Evolutionary conservation across 2,797 vertebrate genomes (phyloP), one percentile per base, ranked within the genome.

Genomic region (Dipus sagitta): DNA sequence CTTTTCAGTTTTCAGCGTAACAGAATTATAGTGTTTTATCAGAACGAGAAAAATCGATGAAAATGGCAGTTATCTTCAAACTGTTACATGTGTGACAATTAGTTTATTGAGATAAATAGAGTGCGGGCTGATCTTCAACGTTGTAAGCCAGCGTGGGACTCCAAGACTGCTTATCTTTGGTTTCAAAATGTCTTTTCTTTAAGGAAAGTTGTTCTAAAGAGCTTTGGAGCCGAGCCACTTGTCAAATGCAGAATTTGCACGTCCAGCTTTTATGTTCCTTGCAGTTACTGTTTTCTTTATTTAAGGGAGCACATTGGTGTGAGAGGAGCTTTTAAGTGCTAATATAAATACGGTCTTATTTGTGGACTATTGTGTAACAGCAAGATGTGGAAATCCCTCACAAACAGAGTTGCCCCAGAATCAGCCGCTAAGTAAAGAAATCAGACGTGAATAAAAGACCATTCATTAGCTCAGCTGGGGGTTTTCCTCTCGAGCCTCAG

Each of bases 341-440:
- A 75, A 88, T 62, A 74, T 91, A 94, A 81, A 72, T 92, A 34
- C 32, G 76, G 26, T 80, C 90, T 94, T 90, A 88, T 88, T 93
- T 94, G 38, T 72, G 64, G 20, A 85, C 68, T 93, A 86, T 95
- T 95, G 60, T 77, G 23, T 74, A 95, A 65, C 30, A 85, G 72
- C 30, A 81, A 80, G 76, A 64, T 86, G 64, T 84, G 94, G 94
- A 95, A 95, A 88, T 92, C 80, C 93, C 91, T 58, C 52, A 72
- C 52, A 68, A 80, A 58, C 74, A 94, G 84, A 88, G 38, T 9
- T 88, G 32, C 34, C 76, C 65, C 54, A 32, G 75, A 24, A 3
- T 93, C 74, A 32, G 68, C 80, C 71, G 42, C 75, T 87, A 71
- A 28, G 14, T 58, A 54, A 68, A 76, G 67, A 83, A 76, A 15